Evolutionary conservation across 2,888 invertebrate species (phyloP).

Genomic region (Orthosia incerta): DNA sequence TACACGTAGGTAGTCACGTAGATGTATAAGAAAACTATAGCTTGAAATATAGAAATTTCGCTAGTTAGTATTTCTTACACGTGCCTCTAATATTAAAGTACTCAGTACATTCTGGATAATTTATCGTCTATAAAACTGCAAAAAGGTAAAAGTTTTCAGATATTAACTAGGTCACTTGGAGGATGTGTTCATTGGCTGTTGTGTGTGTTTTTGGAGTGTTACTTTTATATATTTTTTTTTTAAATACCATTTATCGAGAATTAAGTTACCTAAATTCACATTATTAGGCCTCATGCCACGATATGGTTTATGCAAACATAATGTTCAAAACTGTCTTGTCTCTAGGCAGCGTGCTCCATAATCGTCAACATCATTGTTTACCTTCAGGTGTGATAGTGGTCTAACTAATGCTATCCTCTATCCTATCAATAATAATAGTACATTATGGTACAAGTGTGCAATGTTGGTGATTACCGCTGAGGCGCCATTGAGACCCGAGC

Average conservation of each 20-base stretch:
- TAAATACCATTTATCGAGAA: neutral
- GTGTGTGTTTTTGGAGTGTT: neutral
- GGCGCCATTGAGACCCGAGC: no score
- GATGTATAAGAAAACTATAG: neutral
- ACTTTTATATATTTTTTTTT: neutral
- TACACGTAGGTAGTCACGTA: neutral
- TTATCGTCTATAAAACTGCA: constrained; percentile 20
- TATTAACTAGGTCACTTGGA: constrained; percentile 25
- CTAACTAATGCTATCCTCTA: no score
- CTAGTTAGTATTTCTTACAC: constrained; percentile 46
- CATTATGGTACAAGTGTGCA: no score
- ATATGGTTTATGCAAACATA: neutral
- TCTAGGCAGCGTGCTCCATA: neutral
- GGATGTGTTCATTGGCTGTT: neutral
- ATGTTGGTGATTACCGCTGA: no score
- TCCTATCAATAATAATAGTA: no score
- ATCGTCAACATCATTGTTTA: neutral
- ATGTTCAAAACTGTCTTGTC: neutral
- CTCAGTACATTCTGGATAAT: constrained; percentile 15
- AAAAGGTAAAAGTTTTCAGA: constrained; percentile 23
- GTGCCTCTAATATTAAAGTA: constrained; percentile 42
- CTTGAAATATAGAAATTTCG: constrained; percentile 34
- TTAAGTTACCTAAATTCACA: neutral
- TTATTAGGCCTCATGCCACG: neutral
- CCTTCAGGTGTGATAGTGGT: no score